phyloP scores from a whole-genome alignment of 37 sponge, comb jelly and placozoan species.

The Ephydatia muelleri region DNA sequence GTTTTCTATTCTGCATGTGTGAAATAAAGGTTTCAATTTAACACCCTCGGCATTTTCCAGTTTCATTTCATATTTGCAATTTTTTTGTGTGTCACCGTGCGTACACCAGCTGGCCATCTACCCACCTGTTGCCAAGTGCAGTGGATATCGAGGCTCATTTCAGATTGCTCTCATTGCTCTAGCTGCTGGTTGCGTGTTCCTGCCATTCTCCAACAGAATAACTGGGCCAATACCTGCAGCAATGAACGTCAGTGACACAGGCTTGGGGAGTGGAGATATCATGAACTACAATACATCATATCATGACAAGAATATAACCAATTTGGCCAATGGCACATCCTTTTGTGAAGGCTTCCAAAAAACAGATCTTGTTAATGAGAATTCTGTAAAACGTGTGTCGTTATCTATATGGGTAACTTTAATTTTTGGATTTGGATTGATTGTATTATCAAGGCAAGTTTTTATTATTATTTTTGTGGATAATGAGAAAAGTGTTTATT shows the following conservation, averaged over 20 bases:
- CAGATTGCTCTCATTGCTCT: neutral
- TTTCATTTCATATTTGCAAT: too few relatives aligned
- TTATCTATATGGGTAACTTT: constrained; percentile 48
- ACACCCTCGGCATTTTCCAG: too few relatives aligned
- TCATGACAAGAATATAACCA: constrained; percentile 4
- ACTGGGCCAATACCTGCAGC: constrained; percentile 60
- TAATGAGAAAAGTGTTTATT: neutral
- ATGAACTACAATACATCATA: neutral
- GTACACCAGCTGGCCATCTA: constrained; percentile 15
- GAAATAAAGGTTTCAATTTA: too few relatives aligned
- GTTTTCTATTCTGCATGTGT: too few relatives aligned
- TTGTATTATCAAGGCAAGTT: constrained; percentile 47
- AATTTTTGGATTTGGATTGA: neutral
- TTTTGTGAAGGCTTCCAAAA: neutral
- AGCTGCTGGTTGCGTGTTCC: constrained; percentile 15
- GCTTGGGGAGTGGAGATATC: neutral
- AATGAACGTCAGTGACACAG: neutral
- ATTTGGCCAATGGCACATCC: neutral
- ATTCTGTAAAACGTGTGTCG: constrained; percentile 43
- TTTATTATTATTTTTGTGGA: neutral
- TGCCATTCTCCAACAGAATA: constrained; percentile 71
- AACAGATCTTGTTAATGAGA: neutral
- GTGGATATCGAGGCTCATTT: constrained; percentile 8
- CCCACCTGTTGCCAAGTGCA: constrained; percentile 13
- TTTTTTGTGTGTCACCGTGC: neutral